A percentile compares a stretch with the other conserved stretches of the same genome.
Conservation (phyloP, 2,113 vertebrate species). For the Lonchura striata region DNA sequence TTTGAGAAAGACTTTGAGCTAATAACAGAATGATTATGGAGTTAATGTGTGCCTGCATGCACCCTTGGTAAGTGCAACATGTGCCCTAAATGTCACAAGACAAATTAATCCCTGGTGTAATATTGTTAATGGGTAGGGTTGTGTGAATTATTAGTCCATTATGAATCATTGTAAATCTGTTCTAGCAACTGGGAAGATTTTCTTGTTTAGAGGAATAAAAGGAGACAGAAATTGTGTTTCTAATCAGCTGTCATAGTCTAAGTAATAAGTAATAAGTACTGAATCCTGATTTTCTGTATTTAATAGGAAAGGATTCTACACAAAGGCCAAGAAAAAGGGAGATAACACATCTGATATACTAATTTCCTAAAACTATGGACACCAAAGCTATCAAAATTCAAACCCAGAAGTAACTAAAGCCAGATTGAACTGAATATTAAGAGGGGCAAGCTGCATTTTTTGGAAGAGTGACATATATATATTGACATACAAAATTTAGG, state of each 20-base stretch:
- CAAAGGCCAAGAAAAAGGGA: not conserved
- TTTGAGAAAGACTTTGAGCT: not conserved
- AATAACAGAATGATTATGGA: not conserved
- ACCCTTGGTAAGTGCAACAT: not conserved
- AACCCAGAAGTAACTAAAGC: not conserved
- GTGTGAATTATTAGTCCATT: not conserved
- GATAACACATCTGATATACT: not conserved
- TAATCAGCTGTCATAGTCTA: not conserved
- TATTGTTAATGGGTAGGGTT: not conserved
- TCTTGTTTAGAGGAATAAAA: constrained; percentile 2
- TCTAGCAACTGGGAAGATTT: not conserved
- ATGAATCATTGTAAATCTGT: not conserved
- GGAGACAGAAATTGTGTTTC: not conserved
- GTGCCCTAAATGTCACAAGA: not conserved
- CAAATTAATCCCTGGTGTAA: not conserved
- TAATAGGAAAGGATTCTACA: not conserved
- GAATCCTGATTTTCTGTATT: not conserved
- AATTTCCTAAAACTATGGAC: not conserved
- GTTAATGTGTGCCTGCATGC: not conserved
- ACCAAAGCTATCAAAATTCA: not conserved
- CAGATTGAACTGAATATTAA: not conserved
- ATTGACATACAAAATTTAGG: not conserved
- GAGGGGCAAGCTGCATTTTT: not conserved
- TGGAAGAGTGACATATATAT: not conserved
- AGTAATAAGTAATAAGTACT: not conserved